Percentiles rank a stretch among this genome's conserved stretches.
phyloP scores from a whole-genome alignment of 2,113 vertebrate genomes.

The Urocitellus parryii region DNA sequence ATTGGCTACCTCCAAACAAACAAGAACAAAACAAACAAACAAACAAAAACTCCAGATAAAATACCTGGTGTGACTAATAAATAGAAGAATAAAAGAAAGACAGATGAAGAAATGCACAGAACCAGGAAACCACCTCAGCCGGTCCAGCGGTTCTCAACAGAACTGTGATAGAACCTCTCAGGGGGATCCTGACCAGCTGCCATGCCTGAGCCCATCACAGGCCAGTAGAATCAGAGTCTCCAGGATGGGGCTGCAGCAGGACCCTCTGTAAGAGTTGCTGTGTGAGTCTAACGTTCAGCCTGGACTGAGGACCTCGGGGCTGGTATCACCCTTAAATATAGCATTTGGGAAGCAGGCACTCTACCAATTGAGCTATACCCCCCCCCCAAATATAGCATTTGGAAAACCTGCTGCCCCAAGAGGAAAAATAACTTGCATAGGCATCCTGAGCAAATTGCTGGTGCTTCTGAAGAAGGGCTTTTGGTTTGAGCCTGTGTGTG shows the following conservation, averaged over 20 bases:
- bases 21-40: too few species aligned
- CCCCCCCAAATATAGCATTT: not conserved
- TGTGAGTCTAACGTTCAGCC: not conserved
- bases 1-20: not conserved
- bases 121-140: too few species aligned
- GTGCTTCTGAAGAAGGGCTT: not conserved
- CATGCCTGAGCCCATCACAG: rapidly evolving
- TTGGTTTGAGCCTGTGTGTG: too few species aligned
- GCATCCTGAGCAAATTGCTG: not conserved
- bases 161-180: not conserved
- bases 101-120: not conserved
- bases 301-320: not conserved
- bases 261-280: rapidly evolving
- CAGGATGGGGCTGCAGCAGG: not conserved
- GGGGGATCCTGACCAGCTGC: not conserved
- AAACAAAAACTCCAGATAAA: too few species aligned
- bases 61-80: not conserved
- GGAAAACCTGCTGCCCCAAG: not conserved
- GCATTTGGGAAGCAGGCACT: too few species aligned
- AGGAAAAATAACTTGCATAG: not conserved
- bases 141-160: not conserved
- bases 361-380: too few species aligned
- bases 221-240: not conserved
- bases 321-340: too few species aligned
- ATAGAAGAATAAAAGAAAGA: not conserved